Percentiles rank a stretch among this genome's conserved stretches.
These are phyloP conservation scores for Gracilinanus agilis DNA, from an alignment of 2,113 vertebrate species.

Conservation along the genomic window DNA sequence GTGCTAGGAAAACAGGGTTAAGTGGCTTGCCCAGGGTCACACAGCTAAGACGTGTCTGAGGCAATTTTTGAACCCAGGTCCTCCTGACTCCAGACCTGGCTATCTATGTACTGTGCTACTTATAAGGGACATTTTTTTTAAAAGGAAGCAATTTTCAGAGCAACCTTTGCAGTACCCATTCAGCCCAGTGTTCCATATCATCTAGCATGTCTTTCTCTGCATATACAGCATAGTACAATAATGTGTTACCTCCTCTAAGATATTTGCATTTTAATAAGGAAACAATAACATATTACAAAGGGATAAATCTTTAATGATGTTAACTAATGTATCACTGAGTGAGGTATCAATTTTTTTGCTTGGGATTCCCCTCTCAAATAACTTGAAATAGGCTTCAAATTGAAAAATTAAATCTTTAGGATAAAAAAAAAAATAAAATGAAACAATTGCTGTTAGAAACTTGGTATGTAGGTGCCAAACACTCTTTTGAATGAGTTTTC, in stretches of 20 bases:
- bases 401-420: background rate
- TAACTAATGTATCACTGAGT: background rate
- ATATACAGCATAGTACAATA: background rate
- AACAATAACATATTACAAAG: background rate
- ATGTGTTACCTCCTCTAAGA: background rate
- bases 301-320: background rate
- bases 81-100: no score
- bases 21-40: no score
- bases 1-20: no score
- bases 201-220: background rate
- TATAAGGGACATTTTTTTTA: background rate
- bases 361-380: background rate
- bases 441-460: background rate
- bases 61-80: no score
- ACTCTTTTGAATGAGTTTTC: conserved; percentile 2
- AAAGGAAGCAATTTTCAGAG: background rate
- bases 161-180: background rate
- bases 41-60: no score
- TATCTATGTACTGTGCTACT: no score
- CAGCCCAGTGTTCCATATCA: background rate
- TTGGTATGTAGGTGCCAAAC: background rate
- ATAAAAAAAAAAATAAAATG: background rate
- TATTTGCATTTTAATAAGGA: background rate
- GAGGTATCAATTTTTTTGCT: background rate
- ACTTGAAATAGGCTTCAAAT: background rate